A percentile compares a stretch with the other conserved stretches of the same genome.
These are phyloP conservation scores for Trichonephila clavipes DNA, from an alignment of 1,140 invertebrate genomes.

Conservation along the genomic window DNA sequence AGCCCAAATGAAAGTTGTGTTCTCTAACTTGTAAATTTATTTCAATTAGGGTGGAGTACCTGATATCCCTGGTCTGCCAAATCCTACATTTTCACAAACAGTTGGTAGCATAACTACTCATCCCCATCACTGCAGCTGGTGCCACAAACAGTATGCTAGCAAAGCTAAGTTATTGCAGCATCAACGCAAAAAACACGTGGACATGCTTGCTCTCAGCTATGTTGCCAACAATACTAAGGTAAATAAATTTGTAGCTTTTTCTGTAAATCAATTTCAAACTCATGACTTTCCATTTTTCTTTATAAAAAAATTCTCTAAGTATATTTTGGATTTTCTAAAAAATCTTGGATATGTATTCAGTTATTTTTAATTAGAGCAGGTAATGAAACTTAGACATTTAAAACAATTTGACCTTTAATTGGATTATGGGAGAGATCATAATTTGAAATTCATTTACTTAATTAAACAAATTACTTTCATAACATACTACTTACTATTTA, in stretches of 20 bases:
- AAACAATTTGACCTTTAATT: no score
- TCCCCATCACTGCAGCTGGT: constrained; percentile 89
- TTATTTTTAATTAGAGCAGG: no score
- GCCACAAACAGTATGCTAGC: constrained; percentile 91
- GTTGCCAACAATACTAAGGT: constrained; percentile 71
- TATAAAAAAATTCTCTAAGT: no score
- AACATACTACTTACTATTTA: no score
- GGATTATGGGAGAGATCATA: no score
- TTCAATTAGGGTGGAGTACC: constrained; percentile 79
- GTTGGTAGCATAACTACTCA: constrained; percentile 88
- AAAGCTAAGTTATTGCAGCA: constrained; percentile 91
- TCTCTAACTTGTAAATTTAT: neutral
- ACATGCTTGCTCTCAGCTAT: constrained; percentile 79
- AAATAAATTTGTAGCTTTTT: neutral
- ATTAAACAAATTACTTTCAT: no score
- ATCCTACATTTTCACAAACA: constrained; percentile 86
- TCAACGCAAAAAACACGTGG: constrained; percentile 88
- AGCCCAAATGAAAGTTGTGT: no score
- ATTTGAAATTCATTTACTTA: no score
- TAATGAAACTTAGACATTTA: no score
- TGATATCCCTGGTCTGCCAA: constrained; percentile 82
- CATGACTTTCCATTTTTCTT: no score
- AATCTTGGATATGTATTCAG: no score
- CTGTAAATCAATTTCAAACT: neutral
- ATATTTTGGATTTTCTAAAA: no score